Evolutionary conservation across 2,888 invertebrate species (phyloP).

Genomic region (Hanleya hanleyi): DNA sequence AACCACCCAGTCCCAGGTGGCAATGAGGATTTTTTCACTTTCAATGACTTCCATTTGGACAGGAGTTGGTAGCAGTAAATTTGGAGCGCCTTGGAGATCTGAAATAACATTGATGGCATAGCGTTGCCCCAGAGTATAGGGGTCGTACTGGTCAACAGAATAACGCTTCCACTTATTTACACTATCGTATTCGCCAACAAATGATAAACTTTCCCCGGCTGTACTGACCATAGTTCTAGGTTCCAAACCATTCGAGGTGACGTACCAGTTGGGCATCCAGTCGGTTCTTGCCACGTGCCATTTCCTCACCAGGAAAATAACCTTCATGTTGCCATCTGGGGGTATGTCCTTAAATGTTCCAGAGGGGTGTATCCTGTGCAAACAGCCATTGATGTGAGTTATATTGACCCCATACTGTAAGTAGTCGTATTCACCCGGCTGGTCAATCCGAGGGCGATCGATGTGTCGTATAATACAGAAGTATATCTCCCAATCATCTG

Average conservation of each 20-base stretch:
- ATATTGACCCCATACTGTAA: neutral
- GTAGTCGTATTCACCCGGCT: neutral
- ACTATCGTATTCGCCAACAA: neutral
- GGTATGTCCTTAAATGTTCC: neutral
- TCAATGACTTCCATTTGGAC: neutral
- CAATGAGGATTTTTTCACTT: neutral
- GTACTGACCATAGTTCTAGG: neutral
- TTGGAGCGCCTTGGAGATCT: neutral
- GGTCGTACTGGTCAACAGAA: slow-evolving; percentile 2
- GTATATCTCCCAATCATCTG: slow-evolving; percentile 7
- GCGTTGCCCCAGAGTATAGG: neutral
- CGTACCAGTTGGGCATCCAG: slow-evolving; percentile 63
- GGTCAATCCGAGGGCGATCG: neutral
- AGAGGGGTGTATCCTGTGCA: neutral
- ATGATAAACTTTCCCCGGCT: neutral
- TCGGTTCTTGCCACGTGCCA: slow-evolving; percentile 39
- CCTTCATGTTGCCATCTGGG: neutral
- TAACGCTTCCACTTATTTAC: neutral
- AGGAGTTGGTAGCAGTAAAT: neutral
- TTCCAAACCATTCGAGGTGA: neutral
- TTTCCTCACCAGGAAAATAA: neutral
- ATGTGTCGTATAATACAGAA: neutral
- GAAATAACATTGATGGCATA: neutral
- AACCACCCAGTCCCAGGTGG: neutral
- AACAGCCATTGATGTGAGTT: neutral